phyloP scores from a whole-genome alignment of 2,888 invertebrate genomes.

The Callinectes sapidus region DNA sequence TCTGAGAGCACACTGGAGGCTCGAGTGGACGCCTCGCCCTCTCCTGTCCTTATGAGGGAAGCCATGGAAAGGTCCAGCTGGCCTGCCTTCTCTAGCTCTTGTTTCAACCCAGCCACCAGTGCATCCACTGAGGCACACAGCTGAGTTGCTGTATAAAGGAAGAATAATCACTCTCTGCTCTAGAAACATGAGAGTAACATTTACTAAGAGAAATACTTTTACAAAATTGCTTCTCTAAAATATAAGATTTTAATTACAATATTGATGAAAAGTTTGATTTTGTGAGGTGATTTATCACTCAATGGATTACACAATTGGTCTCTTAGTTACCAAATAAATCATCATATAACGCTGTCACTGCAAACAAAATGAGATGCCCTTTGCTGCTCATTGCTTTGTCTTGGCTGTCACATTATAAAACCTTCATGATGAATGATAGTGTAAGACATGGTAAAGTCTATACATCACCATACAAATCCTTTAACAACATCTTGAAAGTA shows the following conservation, averaged over 20 bases:
- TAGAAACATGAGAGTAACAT: background rate
- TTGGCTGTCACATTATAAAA: too few species aligned
- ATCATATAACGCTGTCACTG: too few species aligned
- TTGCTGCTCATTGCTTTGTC: too few species aligned
- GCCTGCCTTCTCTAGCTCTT: slow-evolving; percentile 47
- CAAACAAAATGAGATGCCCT: too few species aligned
- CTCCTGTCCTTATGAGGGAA: slow-evolving; percentile 14
- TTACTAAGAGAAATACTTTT: background rate
- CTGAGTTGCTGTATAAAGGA: slow-evolving; percentile 36
- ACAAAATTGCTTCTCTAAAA: background rate
- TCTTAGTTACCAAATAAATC: too few species aligned
- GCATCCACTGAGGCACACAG: slow-evolving; percentile 54
- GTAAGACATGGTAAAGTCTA: too few species aligned
- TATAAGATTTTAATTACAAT: background rate
- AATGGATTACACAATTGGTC: background rate
- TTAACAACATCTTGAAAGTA: too few species aligned
- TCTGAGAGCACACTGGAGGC: slow-evolving; percentile 53
- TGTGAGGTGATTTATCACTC: too few species aligned
- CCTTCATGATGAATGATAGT: too few species aligned
- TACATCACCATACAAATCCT: too few species aligned
- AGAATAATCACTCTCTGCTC: background rate
- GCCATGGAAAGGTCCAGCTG: slow-evolving; percentile 50
- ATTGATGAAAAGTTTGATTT: too few species aligned
- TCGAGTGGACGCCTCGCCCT: slow-evolving; percentile 51
- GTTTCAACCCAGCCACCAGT: slow-evolving; percentile 39